Evolutionary conservation across 2,888 invertebrate species (phyloP).

Genomic region (Stenotaenia linearis): DNA sequence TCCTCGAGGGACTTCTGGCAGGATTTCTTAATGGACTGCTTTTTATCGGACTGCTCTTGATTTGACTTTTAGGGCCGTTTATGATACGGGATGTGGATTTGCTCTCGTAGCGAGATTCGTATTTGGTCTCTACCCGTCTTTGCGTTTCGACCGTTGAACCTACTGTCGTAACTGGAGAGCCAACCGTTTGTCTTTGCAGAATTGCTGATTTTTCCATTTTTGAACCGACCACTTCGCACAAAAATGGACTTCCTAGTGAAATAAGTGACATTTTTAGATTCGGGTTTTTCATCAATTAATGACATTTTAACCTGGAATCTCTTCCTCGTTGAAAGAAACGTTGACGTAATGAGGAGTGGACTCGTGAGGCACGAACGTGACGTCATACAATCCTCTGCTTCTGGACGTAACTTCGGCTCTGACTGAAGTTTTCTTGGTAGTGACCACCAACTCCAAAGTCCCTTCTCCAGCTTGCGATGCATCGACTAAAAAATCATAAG

Average conservation of each 20-base stretch:
- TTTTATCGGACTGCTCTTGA: not conserved
- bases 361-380: constrained; percentile 86
- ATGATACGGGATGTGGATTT: not conserved
- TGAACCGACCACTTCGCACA: constrained; percentile 55
- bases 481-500: constrained; percentile 57
- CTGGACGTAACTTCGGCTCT: constrained; percentile 84
- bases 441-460: constrained; percentile 82
- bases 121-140: constrained; percentile 15
- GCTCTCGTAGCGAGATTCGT: constrained; percentile 26
- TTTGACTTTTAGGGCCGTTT: constrained; percentile 1
- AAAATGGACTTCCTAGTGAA: constrained; percentile 73
- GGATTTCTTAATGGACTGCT: not conserved
- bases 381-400: constrained; percentile 83
- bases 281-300: too few species aligned
- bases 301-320: constrained; percentile 73
- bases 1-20: not conserved
- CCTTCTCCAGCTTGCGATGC: constrained; percentile 93
- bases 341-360: constrained; percentile 84
- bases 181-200: constrained; percentile 31
- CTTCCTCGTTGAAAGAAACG: constrained; percentile 88
- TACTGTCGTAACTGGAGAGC: not conserved
- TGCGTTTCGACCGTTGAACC: constrained; percentile 8
- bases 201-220: not conserved
- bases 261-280: not conserved
- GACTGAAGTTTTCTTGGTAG: constrained; percentile 80